Base-by-base conservation (phyloP, 2,113 vertebrate genomes). In the Odobenus rosmarus region DNA sequence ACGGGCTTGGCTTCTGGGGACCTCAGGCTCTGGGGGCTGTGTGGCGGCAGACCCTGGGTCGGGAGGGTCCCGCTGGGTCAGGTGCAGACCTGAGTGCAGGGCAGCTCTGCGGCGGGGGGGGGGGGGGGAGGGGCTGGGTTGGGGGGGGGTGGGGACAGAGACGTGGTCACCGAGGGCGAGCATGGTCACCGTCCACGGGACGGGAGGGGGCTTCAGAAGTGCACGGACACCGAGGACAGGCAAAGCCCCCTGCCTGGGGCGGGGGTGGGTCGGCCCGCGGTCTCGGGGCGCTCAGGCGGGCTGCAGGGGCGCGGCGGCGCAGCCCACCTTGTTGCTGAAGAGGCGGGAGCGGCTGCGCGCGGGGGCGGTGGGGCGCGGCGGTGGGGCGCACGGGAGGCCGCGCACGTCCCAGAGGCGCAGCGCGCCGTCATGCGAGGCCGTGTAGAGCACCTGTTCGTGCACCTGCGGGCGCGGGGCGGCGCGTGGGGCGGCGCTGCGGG, bases 301-400 rank as follows among this genome's bases (percentile, higher is more conserved):
- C 81, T 76, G 96, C 84, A 96, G 62, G 28, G 96, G 94, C 12
- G 55, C 46, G 1, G 79, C 23, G 62, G 98, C 96, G 33, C 99
- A 99, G 95, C 99, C 99, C 0, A 99, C 99, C 85, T 98, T 99
- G 81, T 99, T 99, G 97, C 99, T 99, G 98, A 99, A 99, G 92
- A 99, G 98, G 1, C 98, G 99, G 2, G 99, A 97, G 42, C 99
- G 97, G 55, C 98, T 98, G 21, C 98, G 98, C 93, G 98, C 98
- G 95, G 98, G 98, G 7, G 98, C 98, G 87, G 98, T 90, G 97
- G 98, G 79, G 76, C 31, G 62, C 98, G 96, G 21, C n/a, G 61
- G 62, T 36, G 98, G 98, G 1, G 95, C 96, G 10, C 98, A 97
- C 92, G 97, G 98, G 24, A 99, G 97, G 1, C 98, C 98, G 10